Conservation (phyloP, 1,140 invertebrate genomes). For the Macrobrachium rosenbergii region DNA sequence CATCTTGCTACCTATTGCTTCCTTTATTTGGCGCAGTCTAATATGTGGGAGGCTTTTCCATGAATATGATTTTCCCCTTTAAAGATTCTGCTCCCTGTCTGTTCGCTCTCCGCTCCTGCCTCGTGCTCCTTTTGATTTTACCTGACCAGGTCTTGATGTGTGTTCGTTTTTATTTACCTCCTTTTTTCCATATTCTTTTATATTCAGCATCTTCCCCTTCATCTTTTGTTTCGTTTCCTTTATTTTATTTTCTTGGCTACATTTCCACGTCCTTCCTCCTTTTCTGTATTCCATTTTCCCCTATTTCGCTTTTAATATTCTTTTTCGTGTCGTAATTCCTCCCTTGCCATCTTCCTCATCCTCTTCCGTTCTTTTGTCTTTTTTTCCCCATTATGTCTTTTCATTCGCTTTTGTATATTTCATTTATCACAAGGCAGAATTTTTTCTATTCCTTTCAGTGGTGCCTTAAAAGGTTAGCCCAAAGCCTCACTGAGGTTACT, state of each 20-base stretch:
- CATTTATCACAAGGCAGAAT: background rate
- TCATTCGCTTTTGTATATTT: background rate
- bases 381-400: background rate
- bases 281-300: background rate
- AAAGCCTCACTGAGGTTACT: too few relatives aligned
- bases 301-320: background rate
- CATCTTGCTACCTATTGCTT: too few relatives aligned
- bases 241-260: background rate
- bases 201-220: background rate
- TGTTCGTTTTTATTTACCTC: too few relatives aligned
- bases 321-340: background rate
- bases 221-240: background rate
- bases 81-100: too few relatives aligned
- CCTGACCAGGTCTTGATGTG: too few relatives aligned
- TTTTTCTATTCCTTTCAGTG: background rate
- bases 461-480: too few relatives aligned
- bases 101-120: too few relatives aligned
- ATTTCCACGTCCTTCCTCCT: background rate
- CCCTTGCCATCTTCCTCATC: background rate
- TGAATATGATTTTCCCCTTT: too few relatives aligned
- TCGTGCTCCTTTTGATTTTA: too few relatives aligned
- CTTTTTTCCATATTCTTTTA: too few relatives aligned
- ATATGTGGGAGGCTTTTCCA: too few relatives aligned
- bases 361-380: background rate
- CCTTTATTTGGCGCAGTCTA: too few relatives aligned